phyloP scores from a whole-genome alignment of 1,140 invertebrate species.

The Pollicipes pollicipes region DNA sequence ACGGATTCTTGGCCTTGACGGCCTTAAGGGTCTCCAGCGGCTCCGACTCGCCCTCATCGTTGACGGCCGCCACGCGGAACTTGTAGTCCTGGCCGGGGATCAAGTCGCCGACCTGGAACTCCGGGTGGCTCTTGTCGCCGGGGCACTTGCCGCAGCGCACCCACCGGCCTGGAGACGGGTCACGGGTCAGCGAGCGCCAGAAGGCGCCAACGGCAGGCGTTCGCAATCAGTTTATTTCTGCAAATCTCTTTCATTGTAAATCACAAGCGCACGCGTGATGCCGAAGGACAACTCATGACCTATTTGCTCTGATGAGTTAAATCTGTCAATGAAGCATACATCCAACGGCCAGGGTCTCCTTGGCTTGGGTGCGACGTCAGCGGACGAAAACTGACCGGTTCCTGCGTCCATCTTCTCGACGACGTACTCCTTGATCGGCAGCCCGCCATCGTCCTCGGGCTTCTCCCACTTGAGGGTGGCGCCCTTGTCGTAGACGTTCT shows the following conservation, averaged over 20 bases:
- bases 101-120: constrained; percentile 74
- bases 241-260: too few species aligned
- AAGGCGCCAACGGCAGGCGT: too few species aligned
- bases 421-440: constrained; percentile 83
- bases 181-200: too few species aligned
- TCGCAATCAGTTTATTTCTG: too few species aligned
- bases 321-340: too few species aligned
- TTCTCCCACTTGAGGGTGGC: constrained; percentile 78
- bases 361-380: too few species aligned
- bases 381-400: constrained; percentile 59
- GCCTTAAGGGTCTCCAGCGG: constrained; percentile 63
- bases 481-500: constrained; percentile 74
- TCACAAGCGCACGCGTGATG: too few species aligned
- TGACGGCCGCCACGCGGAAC: constrained; percentile 92
- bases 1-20: constrained; percentile 81
- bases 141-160: constrained; percentile 57
- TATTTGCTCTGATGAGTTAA: too few species aligned
- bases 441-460: constrained; percentile 81
- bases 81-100: constrained; percentile 91
- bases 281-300: too few species aligned
- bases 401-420: constrained; percentile 84
- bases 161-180: constrained; percentile 56
- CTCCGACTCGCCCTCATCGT: constrained; percentile 83
- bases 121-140: constrained; percentile 49
- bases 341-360: too few species aligned